Conservation (phyloP, 2,888 invertebrate species). For the Drosophila neotestacea region DNA sequence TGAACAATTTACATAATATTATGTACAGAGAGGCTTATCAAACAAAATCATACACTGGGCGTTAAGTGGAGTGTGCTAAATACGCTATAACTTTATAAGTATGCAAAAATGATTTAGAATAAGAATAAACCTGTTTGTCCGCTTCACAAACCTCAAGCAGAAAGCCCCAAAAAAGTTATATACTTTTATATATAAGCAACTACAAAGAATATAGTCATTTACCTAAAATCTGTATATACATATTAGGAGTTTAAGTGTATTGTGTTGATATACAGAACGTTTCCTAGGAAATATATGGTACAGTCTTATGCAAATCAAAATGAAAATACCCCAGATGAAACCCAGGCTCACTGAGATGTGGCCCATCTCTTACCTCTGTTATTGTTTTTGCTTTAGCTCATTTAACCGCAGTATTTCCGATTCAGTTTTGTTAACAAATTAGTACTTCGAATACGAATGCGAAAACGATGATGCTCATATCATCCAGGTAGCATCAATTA, state of each 20-base stretch:
- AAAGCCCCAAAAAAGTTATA: slow-evolving; percentile 18
- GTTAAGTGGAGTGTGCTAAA: slow-evolving; percentile 71
- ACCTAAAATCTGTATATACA: not conserved
- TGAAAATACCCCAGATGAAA: slow-evolving; percentile 38
- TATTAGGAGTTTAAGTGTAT: slow-evolving; percentile 6
- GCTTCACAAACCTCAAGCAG: slow-evolving; percentile 29
- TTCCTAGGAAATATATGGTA: slow-evolving; percentile 69
- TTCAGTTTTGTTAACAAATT: slow-evolving; percentile 41
- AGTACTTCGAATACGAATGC: slow-evolving; percentile 34
- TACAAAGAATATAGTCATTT: not conserved
- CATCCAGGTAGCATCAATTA: slow-evolving; percentile 39
- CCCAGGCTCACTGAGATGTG: not conserved
- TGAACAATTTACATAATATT: slow-evolving; percentile 61
- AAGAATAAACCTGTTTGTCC: slow-evolving; percentile 59
- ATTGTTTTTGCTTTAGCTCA: slow-evolving; percentile 9
- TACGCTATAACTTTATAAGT: slow-evolving; percentile 38
- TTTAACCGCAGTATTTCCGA: slow-evolving; percentile 72
- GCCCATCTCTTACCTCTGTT: slow-evolving; percentile 5
- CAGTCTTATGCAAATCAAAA: slow-evolving; percentile 65
- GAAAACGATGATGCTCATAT: not conserved
- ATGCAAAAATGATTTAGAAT: slow-evolving; percentile 42
- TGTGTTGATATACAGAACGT: slow-evolving; percentile 36
- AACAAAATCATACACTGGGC: slow-evolving; percentile 39
- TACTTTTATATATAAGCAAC: not conserved
- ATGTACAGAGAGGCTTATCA: slow-evolving; percentile 60